These are phyloP conservation scores for Apis cerana DNA, from an alignment of 1,140 invertebrate species.

Conservation along the genomic window DNA sequence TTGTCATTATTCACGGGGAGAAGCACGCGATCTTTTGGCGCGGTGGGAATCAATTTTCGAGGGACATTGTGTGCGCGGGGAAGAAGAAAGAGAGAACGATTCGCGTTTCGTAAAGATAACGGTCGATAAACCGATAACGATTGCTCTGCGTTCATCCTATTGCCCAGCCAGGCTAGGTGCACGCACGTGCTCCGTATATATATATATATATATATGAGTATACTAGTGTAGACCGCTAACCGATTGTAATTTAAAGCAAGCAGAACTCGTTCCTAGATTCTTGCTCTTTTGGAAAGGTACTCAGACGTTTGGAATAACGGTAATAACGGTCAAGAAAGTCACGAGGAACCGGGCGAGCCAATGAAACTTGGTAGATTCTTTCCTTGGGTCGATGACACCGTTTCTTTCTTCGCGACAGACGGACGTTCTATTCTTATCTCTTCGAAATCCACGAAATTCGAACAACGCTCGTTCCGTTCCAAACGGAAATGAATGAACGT, in stretches of 20 bases:
- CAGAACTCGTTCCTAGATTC: constrained; percentile 75
- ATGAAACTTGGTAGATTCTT: constrained; percentile 53
- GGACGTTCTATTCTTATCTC: constrained; percentile 8
- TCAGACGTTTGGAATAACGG: constrained; percentile 73
- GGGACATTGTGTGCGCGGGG: not conserved
- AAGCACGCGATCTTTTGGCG: not conserved
- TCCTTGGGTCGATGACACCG: constrained; percentile 53
- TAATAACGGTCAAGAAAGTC: constrained; percentile 73
- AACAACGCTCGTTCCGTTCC: not conserved
- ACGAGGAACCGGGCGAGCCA: constrained; percentile 51
- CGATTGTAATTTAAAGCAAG: constrained; percentile 68
- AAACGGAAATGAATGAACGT: too few relatives aligned
- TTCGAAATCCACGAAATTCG: not conserved
- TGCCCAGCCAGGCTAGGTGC: not conserved
- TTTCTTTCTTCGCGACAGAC: constrained; percentile 40
- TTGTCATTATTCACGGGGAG: constrained; percentile 4
- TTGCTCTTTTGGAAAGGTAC: constrained; percentile 75
- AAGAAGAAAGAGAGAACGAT: not conserved
- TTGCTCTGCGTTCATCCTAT: not conserved
- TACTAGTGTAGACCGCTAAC: constrained; percentile 2
- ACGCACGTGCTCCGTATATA: constrained; percentile 1
- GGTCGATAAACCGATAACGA: not conserved
- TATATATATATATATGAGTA: not conserved
- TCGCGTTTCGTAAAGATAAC: not conserved
- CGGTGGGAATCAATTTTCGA: too few relatives aligned